These are phyloP conservation scores for Chrysolina americana DNA, from an alignment of 2,888 invertebrate species.

Conservation along the genomic window DNA sequence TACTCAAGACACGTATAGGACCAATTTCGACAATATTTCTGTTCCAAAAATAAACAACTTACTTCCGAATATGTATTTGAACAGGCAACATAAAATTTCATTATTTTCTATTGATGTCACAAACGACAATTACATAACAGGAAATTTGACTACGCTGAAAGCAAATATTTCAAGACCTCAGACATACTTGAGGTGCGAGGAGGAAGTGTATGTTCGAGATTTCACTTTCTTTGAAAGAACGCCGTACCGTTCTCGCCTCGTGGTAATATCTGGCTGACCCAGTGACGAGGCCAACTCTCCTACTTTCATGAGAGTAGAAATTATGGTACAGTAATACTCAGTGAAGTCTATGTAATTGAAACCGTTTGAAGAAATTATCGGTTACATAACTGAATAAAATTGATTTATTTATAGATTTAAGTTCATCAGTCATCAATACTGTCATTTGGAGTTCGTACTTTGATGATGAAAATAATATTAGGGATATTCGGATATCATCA, in stretches of 20 bases:
- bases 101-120: too few relatives aligned
- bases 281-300: conserved; percentile 56
- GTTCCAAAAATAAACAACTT: too few relatives aligned
- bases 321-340: conserved; percentile 4
- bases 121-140: neutral
- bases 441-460: too few relatives aligned
- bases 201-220: conserved; percentile 54
- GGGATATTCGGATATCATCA: too few relatives aligned
- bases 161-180: conserved; percentile 5
- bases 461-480: too few relatives aligned
- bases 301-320: conserved; percentile 53
- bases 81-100: too few relatives aligned
- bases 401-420: neutral
- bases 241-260: conserved; percentile 38
- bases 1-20: too few relatives aligned
- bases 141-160: neutral
- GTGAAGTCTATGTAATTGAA: neutral
- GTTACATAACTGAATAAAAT: neutral
- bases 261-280: conserved; percentile 51
- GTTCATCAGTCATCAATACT: neutral
- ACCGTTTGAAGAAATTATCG: neutral
- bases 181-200: conserved; percentile 32
- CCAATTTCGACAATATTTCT: too few relatives aligned
- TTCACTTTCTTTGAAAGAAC: conserved; percentile 56
- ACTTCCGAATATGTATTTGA: too few relatives aligned